Evolutionary conservation across 2,113 vertebrate species (phyloP).

Genomic region (Pontoporia blainvillei): DNA sequence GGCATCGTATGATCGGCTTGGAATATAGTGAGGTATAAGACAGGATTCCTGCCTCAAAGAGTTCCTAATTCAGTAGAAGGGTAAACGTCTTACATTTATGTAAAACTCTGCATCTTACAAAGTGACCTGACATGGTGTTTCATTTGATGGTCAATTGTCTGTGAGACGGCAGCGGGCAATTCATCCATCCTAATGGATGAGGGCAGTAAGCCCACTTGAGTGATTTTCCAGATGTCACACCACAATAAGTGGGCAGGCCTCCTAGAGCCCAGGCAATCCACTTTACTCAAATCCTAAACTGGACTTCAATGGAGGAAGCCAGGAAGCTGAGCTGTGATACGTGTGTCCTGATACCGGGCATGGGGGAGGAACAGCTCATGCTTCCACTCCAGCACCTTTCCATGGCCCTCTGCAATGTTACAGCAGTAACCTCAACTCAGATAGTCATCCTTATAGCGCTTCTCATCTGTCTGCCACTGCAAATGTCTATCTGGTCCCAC

Average conservation of each 20-base stretch:
- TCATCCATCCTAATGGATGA: background rate
- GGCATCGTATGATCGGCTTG: background rate
- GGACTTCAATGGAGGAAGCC: background rate
- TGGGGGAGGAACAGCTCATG: background rate
- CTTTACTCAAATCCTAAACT: background rate
- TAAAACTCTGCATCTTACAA: background rate
- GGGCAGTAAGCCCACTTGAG: background rate
- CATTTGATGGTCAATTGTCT: background rate
- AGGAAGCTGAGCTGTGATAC: background rate
- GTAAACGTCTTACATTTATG: background rate
- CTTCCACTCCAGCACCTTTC: background rate
- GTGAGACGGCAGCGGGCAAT: background rate
- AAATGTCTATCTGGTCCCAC: background rate
- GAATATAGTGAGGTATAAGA: background rate
- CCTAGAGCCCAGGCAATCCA: background rate
- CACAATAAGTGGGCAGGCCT: background rate
- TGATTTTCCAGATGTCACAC: background rate
- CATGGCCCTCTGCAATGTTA: background rate
- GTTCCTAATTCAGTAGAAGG: background rate
- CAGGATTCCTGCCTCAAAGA: background rate
- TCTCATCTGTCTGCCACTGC: accelerated
- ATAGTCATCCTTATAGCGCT: background rate
- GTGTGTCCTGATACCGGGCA: too few species aligned
- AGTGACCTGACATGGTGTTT: background rate
- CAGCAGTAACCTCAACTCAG: background rate